Base-by-base conservation (phyloP, 2,113 vertebrate species). In the Plectropomus leopardus region DNA sequence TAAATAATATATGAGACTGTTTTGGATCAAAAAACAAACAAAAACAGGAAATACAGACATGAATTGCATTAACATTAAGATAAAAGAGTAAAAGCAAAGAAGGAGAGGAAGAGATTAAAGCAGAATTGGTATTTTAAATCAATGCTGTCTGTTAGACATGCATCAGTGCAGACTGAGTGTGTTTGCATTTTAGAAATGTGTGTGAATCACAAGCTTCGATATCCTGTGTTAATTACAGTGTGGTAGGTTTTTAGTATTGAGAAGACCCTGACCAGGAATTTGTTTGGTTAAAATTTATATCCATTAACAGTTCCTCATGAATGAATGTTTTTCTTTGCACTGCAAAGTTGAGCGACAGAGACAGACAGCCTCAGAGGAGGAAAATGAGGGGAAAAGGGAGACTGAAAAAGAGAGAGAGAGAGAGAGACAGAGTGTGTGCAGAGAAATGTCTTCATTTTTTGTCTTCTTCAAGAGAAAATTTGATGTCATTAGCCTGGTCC, bases 41-140 rank as follows among this genome's bases (percentile, higher is more conserved):
- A 47, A 51, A 58, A n/a, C 26, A 28, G 28, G 16, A 44, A 42
- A 51, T 21, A 19, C 26, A 54, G 4, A 51, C 23, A 17, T 64
- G 57, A 13, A 44, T 3, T n/a, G n/a, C n/a, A n/a, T n/a, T n/a
- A n/a, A 3, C 72, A 50, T 44, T 50, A 44, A 58, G 24, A 55
- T 30, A 68, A 34, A 15, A 40, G 4, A 54, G n/a, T 19, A 3
- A 55, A 47, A 30, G 42, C 21, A 69, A 64, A 45, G 32, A 74
- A 51, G 36, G 65, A 11, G 40, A 72, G 45, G 54, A 15, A 57
- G 23, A 60, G 32, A 57, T 61, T 11, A 50, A 36, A 77, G 42
- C 16, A 59, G 23, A 72, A 42, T 4, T 74, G 64, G 28, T 57
- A 58, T 64, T 72, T 67, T 28, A 47, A 60, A 70, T 66, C 58